A percentile compares a stretch with the other conserved stretches of the same genome.
Evolutionary conservation across 2,888 invertebrate species (phyloP).

Genomic region (Acleris literana): DNA sequence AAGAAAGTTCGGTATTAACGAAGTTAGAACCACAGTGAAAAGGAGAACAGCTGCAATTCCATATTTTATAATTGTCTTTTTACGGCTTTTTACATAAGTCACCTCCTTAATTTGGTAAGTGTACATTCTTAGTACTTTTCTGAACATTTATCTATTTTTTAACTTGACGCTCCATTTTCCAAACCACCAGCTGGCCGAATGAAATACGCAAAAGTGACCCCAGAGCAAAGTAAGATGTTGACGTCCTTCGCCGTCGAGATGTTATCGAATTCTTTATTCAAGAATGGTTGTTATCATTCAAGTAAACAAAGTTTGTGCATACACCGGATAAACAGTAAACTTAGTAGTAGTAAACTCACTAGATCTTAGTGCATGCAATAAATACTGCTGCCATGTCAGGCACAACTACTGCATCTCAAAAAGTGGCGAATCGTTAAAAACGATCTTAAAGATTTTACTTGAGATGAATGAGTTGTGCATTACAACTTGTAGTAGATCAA

Average conservation of each 20-base stretch:
- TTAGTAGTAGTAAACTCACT: too few relatives aligned
- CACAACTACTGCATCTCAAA: too few relatives aligned
- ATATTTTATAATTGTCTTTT: slow-evolving; percentile 47
- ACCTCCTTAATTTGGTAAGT: slow-evolving; percentile 55
- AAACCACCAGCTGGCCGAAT: not conserved
- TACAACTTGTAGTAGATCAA: too few relatives aligned
- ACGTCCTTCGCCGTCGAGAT: not conserved
- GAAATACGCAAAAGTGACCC: not conserved
- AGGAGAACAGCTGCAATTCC: slow-evolving; percentile 46
- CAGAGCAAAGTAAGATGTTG: not conserved
- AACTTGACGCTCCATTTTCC: too few relatives aligned
- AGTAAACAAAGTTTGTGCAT: too few relatives aligned
- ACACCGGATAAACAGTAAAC: too few relatives aligned
- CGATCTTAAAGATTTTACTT: too few relatives aligned
- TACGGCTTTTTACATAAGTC: slow-evolving; percentile 52
- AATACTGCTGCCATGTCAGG: too few relatives aligned
- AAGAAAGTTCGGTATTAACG: slow-evolving; percentile 53
- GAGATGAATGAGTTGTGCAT: too few relatives aligned
- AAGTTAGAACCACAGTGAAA: slow-evolving; percentile 46
- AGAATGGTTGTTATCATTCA: slow-evolving; percentile 6
- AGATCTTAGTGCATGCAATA: too few relatives aligned
- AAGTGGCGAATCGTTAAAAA: too few relatives aligned
- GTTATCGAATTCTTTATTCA: slow-evolving; percentile 1
- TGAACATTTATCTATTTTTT: slow-evolving; percentile 35
- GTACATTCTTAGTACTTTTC: slow-evolving; percentile 44